These are phyloP conservation scores for Chionoecetes opilio DNA, from an alignment of 1,140 invertebrate genomes.

Conservation along the genomic window DNA sequence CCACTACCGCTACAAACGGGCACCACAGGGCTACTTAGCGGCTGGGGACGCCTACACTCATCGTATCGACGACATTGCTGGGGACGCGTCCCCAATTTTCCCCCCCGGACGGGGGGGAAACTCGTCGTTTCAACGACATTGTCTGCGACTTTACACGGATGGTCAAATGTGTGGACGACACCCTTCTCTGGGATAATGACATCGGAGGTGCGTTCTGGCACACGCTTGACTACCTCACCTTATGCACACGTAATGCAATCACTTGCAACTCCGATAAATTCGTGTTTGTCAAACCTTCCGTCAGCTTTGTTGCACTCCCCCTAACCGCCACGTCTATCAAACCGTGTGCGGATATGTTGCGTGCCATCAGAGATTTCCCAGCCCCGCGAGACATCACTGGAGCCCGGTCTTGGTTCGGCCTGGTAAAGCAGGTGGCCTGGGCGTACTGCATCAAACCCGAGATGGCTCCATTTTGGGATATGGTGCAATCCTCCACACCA, in stretches of 20 bases:
- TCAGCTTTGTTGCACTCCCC: neutral
- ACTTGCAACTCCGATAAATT: constrained; percentile 24
- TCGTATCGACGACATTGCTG: neutral
- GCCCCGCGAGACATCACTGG: neutral
- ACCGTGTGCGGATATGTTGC: neutral
- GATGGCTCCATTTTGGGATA: no score
- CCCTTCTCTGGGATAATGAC: neutral
- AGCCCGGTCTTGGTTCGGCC: neutral
- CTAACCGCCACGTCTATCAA: neutral
- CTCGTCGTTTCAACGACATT: neutral
- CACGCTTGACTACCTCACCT: neutral
- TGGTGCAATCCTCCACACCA: no score
- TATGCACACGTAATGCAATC: constrained; percentile 8
- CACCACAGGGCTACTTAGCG: neutral
- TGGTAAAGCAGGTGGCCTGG: constrained; percentile 35
- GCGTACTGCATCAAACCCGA: neutral
- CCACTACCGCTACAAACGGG: neutral
- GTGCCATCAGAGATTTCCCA: constrained; percentile 5
- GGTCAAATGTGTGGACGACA: neutral
- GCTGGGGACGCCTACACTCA: neutral
- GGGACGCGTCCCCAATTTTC: no score
- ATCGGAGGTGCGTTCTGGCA: neutral
- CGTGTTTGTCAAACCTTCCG: neutral
- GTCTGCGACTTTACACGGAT: neutral
- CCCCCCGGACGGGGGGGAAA: no score